Base-by-base conservation (phyloP, 2,797 vertebrate genomes). In the Taenioides sp. region DNA sequence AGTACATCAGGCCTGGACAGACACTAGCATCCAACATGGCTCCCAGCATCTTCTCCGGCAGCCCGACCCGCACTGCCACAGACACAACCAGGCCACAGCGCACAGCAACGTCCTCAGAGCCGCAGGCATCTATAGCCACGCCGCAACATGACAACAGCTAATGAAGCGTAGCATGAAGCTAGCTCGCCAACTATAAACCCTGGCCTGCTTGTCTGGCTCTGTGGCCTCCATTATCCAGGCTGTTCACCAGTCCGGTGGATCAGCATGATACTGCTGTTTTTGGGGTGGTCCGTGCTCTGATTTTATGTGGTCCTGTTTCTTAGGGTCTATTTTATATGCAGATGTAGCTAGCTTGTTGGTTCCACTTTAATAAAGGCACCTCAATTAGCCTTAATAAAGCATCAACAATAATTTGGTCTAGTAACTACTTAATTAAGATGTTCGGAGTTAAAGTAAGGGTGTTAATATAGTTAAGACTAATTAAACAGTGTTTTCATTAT, bases 131-230 rank as follows among this genome's bases (percentile, higher is more conserved):
- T 61, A 12, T 49, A 22, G 78, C 70, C 72, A 70, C 76, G 79
- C 80, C 58, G 27, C 65, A 10, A 90, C 80, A 86, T 76, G 80
- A 89, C 80, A 87, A 79, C 49, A 76, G 75, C 79, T 90, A 88
- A 89, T 91, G 84, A 88, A 84, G 84, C 85, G 16, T 87, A 85
- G 77, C 80, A 74, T 55, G n/a, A 72, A 69, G 78, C 71, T 75
- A 79, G 85, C 77, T 76, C 63, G 74, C 67, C 73, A 78, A 79
- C 72, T 78, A 79, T 75, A 67, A 25, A 2, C 23, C 60, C 31
- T 80, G 80, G 71, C 73, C 78, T 78, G 72, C 72, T 75, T 80
- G 80, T 87, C 87, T 86, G 82, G 76, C 75, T 84, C 73, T 23
- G 68, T 83, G 80, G 75, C 84, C 80, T 84, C 82, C 76, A 81